These are phyloP conservation scores for Vicugna pacos DNA, from an alignment of 2,113 vertebrate species.

Conservation along the genomic window DNA sequence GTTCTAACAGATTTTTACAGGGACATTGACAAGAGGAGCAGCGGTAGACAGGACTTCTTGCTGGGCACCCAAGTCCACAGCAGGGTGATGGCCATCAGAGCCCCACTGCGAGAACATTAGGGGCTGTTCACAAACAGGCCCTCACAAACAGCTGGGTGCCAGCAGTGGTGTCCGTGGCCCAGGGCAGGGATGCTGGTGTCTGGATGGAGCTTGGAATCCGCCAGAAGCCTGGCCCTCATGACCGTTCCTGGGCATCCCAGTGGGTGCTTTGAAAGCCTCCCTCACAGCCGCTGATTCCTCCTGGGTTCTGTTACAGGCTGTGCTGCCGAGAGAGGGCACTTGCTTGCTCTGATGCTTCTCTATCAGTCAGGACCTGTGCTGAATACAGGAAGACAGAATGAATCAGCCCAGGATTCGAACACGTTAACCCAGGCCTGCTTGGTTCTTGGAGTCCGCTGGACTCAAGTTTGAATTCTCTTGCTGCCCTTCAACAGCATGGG, in stretches of 20 bases:
- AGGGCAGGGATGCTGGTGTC: neutral
- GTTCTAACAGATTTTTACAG: neutral
- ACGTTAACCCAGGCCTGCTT: neutral
- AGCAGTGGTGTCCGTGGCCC: accelerated
- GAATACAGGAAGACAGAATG: neutral
- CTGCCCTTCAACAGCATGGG: accelerated
- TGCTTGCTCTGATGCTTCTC: neutral
- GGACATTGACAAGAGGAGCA: neutral
- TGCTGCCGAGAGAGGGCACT: neutral
- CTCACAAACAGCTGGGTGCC: neutral
- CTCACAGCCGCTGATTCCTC: neutral
- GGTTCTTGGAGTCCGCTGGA: neutral
- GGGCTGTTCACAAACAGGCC: neutral
- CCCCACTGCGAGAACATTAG: neutral
- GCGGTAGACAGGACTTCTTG: neutral
- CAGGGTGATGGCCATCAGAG: neutral
- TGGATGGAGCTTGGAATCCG: neutral
- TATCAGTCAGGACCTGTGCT: neutral
- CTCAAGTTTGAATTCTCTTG: neutral
- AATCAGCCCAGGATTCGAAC: neutral
- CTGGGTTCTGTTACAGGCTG: neutral
- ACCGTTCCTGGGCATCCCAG: neutral
- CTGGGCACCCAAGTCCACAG: neutral
- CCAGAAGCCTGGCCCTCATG: neutral
- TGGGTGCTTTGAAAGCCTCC: neutral